Percentiles rank a stretch among this genome's conserved stretches.
phyloP scores from a whole-genome alignment of 53 echinoderm and acorn worm species.

The Mesocentrotus franciscanus region DNA sequence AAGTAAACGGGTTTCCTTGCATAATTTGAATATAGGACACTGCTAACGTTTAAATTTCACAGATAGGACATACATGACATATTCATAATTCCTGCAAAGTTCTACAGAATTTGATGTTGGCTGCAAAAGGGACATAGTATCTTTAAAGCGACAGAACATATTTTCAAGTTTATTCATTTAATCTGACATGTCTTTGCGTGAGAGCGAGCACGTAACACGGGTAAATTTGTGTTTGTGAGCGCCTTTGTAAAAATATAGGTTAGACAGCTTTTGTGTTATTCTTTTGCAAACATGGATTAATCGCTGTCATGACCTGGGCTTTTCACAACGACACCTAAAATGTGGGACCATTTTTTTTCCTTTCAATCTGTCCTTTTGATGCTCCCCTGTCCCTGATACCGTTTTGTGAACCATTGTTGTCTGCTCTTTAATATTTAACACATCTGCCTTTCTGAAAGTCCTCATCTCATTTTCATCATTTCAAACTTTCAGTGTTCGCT shows the following conservation, averaged over 20 bases:
- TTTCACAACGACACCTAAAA: conserved; percentile 29
- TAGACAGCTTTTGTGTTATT: conserved; percentile 26
- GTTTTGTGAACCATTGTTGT: background rate
- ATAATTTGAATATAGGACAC: no score
- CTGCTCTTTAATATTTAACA: background rate
- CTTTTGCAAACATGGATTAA: conserved; percentile 31
- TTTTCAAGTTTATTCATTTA: background rate
- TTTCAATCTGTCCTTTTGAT: background rate
- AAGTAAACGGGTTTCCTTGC: no score
- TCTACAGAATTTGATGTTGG: no score
- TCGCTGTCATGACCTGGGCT: conserved; percentile 22
- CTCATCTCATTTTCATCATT: background rate
- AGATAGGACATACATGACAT: no score
- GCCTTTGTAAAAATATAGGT: conserved; percentile 9
- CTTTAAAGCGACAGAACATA: background rate
- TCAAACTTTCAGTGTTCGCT: background rate
- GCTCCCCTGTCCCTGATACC: background rate
- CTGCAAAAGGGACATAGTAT: no score
- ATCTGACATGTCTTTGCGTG: background rate
- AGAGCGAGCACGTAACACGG: background rate
- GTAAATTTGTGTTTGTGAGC: conserved; percentile 25
- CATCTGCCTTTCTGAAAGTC: background rate
- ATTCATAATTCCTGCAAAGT: no score
- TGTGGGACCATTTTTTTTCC: background rate
- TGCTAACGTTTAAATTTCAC: no score